phyloP scores from a whole-genome alignment of 2,888 invertebrate genomes.

The Microctonus hyperodae region DNA sequence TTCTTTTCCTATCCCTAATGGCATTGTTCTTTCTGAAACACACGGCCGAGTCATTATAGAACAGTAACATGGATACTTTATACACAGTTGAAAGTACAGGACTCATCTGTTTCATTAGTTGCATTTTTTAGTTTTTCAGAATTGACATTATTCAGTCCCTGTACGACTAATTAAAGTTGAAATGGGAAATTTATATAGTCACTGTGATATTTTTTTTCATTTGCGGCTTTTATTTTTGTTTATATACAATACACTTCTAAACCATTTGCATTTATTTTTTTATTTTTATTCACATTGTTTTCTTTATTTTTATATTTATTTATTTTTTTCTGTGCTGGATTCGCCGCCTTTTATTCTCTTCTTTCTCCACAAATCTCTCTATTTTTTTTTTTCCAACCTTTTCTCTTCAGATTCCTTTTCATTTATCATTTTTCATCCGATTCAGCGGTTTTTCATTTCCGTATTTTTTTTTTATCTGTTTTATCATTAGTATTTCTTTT shows the following conservation, averaged over 20 bases:
- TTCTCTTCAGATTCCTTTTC: conserved; percentile 5
- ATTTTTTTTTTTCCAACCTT: conserved; percentile 6
- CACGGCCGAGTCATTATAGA: neutral
- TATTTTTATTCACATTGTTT: neutral
- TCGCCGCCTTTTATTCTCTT: neutral
- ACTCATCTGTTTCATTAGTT: neutral
- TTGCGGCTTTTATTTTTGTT: neutral
- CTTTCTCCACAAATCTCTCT: neutral
- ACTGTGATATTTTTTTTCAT: neutral
- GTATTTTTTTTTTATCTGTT: conserved; percentile 4
- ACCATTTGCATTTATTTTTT: conserved; percentile 4
- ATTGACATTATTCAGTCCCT: neutral
- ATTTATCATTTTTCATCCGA: conserved; percentile 17
- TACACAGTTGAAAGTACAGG: neutral
- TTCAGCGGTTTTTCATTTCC: conserved; percentile 28
- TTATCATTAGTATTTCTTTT: neutral
- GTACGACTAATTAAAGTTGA: conserved; percentile 3
- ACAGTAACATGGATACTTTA: neutral
- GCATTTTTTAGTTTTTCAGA: neutral
- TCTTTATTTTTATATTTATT: conserved; percentile 5
- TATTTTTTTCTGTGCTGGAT: no score
- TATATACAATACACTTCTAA: neutral
- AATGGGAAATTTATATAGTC: neutral
- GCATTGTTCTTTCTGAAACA: neutral
- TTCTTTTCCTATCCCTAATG: neutral